phyloP scores from a whole-genome alignment of 2,888 invertebrate species.

The Gortyna flavago region DNA sequence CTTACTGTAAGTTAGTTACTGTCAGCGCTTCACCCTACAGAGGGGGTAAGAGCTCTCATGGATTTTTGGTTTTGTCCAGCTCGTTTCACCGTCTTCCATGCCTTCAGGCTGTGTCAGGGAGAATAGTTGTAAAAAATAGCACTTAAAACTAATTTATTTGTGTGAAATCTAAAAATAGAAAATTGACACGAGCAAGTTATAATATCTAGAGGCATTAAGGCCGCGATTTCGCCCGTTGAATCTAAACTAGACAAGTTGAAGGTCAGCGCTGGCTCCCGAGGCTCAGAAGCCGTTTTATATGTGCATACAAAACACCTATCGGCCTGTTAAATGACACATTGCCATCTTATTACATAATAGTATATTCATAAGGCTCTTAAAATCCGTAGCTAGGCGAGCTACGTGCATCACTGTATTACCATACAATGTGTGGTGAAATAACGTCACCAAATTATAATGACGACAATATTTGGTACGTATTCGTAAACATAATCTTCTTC shows the following conservation, averaged over 20 bases:
- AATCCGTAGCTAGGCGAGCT: conserved; percentile 28
- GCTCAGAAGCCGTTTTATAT: conserved; percentile 67
- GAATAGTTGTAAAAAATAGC: not conserved
- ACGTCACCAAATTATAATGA: conserved; percentile 37
- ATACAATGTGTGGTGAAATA: conserved; percentile 54
- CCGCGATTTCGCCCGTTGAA: conserved; percentile 47
- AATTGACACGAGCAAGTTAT: conserved; percentile 25
- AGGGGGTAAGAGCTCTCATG: not conserved
- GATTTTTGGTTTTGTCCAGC: not conserved
- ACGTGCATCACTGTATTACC: conserved; percentile 33
- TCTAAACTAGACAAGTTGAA: conserved; percentile 74
- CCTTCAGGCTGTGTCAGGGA: not conserved
- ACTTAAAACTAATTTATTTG: not conserved
- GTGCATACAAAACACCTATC: conserved; percentile 68
- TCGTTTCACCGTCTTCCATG: no score
- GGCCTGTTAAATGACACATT: conserved; percentile 59
- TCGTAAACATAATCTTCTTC: conserved; percentile 35
- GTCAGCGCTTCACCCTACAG: not conserved
- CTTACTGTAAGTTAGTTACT: not conserved
- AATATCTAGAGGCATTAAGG: conserved; percentile 33
- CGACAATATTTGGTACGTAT: conserved; percentile 17
- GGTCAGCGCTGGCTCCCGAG: conserved; percentile 60
- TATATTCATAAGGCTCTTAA: conserved; percentile 54
- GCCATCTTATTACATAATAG: conserved; percentile 59
- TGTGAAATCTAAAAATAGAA: conserved; percentile 23